Percentiles rank a stretch among this genome's conserved stretches.
These are phyloP conservation scores for Emydocephalus ijimae DNA, from an alignment of 2,113 vertebrate species.

Conservation along the genomic window DNA sequence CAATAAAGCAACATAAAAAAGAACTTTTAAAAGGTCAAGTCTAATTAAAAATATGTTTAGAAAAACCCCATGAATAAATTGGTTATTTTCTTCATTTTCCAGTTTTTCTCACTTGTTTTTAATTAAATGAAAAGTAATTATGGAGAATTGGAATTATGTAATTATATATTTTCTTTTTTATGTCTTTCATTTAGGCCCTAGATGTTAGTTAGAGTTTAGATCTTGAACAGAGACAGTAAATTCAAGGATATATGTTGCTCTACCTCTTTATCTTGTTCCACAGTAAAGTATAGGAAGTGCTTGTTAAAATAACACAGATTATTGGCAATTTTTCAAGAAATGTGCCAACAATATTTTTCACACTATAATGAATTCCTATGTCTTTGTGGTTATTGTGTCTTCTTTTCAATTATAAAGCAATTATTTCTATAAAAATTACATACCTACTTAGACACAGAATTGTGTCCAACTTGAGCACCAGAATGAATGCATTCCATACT, in stretches of 20 bases:
- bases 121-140: neutral
- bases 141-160: neutral
- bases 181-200: neutral
- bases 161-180: neutral
- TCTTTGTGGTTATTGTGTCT: neutral
- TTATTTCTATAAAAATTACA: neutral
- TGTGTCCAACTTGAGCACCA: neutral
- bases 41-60: neutral
- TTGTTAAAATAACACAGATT: neutral
- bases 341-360: neutral
- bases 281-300: neutral
- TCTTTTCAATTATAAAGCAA: neutral
- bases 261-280: neutral
- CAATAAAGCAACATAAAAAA: neutral
- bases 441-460: neutral
- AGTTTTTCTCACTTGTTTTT: neutral
- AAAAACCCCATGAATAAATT: neutral
- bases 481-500: neutral
- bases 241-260: neutral
- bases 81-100: neutral
- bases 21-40: neutral
- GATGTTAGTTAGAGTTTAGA: neutral
- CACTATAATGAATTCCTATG: neutral
- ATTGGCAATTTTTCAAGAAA: neutral
- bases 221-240: neutral